A percentile compares a stretch with the other conserved stretches of the same genome.
Evolutionary conservation across 2,797 vertebrate genomes (phyloP).

Genomic region (Vespertilio murinus): DNA sequence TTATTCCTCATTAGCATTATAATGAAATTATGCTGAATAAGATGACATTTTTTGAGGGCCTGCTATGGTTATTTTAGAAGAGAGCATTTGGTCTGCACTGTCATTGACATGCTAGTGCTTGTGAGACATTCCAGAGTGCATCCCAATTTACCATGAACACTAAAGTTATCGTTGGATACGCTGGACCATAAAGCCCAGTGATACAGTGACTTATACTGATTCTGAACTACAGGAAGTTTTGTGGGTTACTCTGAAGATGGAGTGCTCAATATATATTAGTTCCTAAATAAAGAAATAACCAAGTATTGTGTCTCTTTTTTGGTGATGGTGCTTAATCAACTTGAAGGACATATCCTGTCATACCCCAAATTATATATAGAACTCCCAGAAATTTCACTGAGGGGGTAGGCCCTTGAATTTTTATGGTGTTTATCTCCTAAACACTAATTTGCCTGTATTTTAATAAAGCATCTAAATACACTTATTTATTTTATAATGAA

Average conservation of each 20-base stretch:
- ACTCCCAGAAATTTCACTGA: background rate
- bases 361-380: background rate
- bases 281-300: background rate
- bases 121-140: background rate
- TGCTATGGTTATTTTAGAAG: background rate
- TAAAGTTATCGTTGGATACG: background rate
- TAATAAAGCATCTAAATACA: background rate
- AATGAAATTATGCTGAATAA: background rate
- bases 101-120: background rate
- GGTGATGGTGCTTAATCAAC: background rate
- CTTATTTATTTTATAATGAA: background rate
- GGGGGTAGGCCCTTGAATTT: background rate
- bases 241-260: background rate
- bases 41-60: background rate
- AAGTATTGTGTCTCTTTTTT: background rate
- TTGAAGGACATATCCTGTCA: background rate
- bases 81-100: background rate
- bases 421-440: background rate
- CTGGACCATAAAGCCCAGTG: background rate
- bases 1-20: background rate
- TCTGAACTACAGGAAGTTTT: background rate
- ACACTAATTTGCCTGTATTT: background rate
- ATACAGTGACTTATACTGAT: background rate
- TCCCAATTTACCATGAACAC: background rate
- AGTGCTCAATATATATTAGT: background rate